Percentiles rank a stretch among this genome's conserved stretches.
Conservation (phyloP, 2,888 invertebrate species). For the Idaea aversata region DNA sequence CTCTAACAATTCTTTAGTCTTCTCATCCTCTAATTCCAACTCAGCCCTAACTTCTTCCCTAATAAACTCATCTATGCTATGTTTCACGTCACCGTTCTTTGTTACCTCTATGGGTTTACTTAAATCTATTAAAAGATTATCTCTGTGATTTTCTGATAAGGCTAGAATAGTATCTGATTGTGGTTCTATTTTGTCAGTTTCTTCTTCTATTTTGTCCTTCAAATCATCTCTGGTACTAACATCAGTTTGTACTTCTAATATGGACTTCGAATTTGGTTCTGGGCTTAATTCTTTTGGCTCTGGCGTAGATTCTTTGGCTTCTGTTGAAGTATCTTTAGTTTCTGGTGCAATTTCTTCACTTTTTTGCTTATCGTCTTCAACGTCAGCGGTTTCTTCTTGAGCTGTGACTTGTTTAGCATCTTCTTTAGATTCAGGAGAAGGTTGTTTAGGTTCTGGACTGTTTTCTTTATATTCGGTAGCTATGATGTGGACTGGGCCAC, state of each 20-base stretch:
- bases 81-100: conserved; percentile 45
- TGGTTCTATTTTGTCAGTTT: conserved; percentile 22
- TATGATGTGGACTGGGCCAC: conserved; percentile 67
- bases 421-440: conserved; percentile 15
- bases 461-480: conserved; percentile 62
- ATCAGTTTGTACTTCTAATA: background rate
- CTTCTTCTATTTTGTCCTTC: conserved; percentile 10
- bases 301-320: conserved; percentile 6
- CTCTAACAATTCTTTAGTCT: conserved; percentile 61
- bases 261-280: conserved; percentile 12
- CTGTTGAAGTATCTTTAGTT: conserved; percentile 12
- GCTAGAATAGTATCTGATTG: conserved; percentile 23
- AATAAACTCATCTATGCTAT: conserved; percentile 53
- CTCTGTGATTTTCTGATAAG: conserved; percentile 15
- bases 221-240: background rate
- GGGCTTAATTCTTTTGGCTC: conserved; percentile 18
- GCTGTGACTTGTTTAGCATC: background rate
- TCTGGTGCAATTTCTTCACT: conserved; percentile 17
- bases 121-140: conserved; percentile 38
- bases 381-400: background rate
- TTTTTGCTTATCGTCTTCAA: conserved; percentile 22
- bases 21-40: conserved; percentile 37
- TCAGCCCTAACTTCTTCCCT: conserved; percentile 39
- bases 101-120: conserved; percentile 36
- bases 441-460: conserved; percentile 23